Evolutionary conservation across 2,888 invertebrate species (phyloP), one percentile per base, ranked within the genome.

Genomic region (Lasioglossum pauxillum): DNA sequence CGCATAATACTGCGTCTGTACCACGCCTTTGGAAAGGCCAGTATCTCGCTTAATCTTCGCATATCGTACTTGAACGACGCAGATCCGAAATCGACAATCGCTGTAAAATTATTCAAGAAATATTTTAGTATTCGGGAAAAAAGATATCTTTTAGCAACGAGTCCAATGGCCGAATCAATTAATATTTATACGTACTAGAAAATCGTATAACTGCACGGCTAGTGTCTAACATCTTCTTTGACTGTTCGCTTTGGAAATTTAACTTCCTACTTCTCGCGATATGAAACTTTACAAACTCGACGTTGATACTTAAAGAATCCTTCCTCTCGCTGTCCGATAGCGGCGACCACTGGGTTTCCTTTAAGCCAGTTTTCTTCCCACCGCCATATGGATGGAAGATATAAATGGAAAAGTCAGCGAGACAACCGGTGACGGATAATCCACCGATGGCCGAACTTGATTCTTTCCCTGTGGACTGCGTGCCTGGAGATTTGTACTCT

Each of bases 1-100:
- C 99, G 96, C 46, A 99, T 99, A 92, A 99, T 98, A 90, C 98
- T 98, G 64, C 98, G 97, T 4, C 99, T 96, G 95, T 99, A 99
- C 99, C 99, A 99, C 23, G 99, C 99, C 95, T 99, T 99, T 0
- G 99, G 99, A 95, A 99, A 99, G 0, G 99, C 99, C 83, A 99
- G 96, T 93, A 99, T 99, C 96, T 99, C 99, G 0, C 99, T 98
- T 87, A 99, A 95, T 0, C 99, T 97, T 57, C 99, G 97, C 99
- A 99, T 99, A 95, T 99, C 99, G 95, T 99, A 99, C 94, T 99
- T 99, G 95, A 99, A 99, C 41, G 98, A 98, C 16, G 99, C 99
- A 38, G 98, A 98, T 41, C 99, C 99, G 91, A 99, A 98, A 95
- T 99, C 99, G 92, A 99, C 97, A 90, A 99, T 98, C 1, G 99